These are phyloP conservation scores for Morus bassanus DNA, from an alignment of 2,797 vertebrate species.

Conservation along the genomic window DNA sequence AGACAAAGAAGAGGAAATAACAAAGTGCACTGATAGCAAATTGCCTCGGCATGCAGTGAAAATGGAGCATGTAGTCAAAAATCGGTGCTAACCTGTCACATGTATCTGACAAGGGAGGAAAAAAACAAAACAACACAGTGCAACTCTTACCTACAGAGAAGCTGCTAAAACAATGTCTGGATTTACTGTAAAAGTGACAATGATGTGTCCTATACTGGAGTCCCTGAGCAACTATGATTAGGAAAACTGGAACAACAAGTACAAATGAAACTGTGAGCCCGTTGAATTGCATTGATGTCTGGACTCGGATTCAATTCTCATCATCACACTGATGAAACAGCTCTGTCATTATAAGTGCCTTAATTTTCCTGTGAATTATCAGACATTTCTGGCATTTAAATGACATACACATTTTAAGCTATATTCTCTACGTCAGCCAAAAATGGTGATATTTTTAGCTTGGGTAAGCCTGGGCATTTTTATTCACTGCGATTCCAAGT, in stretches of 20 bases:
- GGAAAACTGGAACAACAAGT: background rate
- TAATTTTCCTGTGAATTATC: conserved; percentile 40
- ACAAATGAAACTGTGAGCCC: conserved; percentile 20
- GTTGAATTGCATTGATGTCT: conserved; percentile 17
- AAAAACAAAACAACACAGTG: background rate
- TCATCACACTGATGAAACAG: conserved; percentile 32
- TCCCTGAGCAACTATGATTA: background rate
- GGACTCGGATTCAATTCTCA: conserved; percentile 7
- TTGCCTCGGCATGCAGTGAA: conserved; percentile 15
- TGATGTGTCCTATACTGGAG: background rate
- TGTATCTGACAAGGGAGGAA: conserved; percentile 22
- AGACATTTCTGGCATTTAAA: conserved; percentile 16
- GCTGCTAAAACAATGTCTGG: conserved; percentile 11
- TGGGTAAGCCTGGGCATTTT: conserved; percentile 1
- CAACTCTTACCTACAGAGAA: background rate
- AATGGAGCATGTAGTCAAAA: conserved; percentile 45
- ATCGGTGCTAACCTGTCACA: conserved; percentile 22
- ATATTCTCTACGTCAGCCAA: background rate
- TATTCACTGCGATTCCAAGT: background rate
- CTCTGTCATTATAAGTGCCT: conserved; percentile 21
- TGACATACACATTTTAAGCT: conserved; percentile 2
- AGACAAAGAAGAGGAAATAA: conserved; percentile 34
- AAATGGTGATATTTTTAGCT: background rate
- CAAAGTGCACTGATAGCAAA: conserved; percentile 38
- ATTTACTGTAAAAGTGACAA: background rate